Evolutionary conservation across 2,888 invertebrate species (phyloP).

Genomic region (Heliconius erato): DNA sequence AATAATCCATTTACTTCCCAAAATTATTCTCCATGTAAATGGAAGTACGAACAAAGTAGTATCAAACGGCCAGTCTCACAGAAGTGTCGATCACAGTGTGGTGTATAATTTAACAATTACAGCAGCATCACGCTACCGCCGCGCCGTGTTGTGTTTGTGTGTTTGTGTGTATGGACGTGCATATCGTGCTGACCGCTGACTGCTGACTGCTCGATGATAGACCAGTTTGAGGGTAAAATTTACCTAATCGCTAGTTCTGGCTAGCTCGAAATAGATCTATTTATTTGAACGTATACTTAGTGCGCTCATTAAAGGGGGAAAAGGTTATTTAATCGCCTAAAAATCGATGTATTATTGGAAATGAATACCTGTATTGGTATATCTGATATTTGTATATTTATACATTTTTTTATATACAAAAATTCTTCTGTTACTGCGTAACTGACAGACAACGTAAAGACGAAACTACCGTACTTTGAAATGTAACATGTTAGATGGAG

Average conservation of each 20-base stretch:
- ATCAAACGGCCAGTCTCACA: background rate
- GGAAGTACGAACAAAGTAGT: background rate
- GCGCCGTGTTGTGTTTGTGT: background rate
- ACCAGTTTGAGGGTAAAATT: background rate
- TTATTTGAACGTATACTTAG: background rate
- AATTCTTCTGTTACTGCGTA: too few relatives aligned
- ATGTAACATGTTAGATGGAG: too few relatives aligned
- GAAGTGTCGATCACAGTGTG: slow-evolving; percentile 14
- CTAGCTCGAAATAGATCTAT: background rate
- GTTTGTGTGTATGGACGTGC: slow-evolving; percentile 13
- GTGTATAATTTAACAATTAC: slow-evolving; percentile 46
- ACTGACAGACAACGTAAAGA: too few relatives aligned
- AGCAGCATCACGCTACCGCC: slow-evolving; percentile 42
- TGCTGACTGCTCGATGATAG: slow-evolving; percentile 25
- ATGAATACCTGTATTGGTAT: too few relatives aligned
- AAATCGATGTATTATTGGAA: too few relatives aligned
- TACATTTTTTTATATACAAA: too few relatives aligned
- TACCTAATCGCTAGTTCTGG: slow-evolving; percentile 13
- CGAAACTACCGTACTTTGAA: too few relatives aligned
- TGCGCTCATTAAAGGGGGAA: background rate
- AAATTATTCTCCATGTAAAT: background rate
- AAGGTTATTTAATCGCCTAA: background rate
- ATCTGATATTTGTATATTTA: too few relatives aligned
- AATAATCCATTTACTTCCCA: too few relatives aligned
- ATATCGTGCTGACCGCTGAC: slow-evolving; percentile 13